Base-by-base conservation (phyloP, 2,113 vertebrate species). In the Montifringilla adamsi region DNA sequence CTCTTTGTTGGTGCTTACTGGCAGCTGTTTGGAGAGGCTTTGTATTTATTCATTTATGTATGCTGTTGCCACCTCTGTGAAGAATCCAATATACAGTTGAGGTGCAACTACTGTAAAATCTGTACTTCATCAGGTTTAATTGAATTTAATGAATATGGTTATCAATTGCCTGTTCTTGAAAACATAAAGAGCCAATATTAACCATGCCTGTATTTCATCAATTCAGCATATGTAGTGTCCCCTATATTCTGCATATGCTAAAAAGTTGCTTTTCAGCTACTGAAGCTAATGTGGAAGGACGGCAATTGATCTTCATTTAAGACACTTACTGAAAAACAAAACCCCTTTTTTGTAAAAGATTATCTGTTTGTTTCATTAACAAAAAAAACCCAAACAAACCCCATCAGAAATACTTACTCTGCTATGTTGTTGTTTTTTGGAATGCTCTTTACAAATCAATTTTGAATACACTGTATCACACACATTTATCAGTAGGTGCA, bases 351-450 rank as follows among this genome's bases (percentile, higher is more conserved):
- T 30, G 5, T 60, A 28, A 66, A 59, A 46, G 10, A 6, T 56
- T 7, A 56, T 53, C 8, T 56, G 2, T 73, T 85, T 21, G 5
- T 63, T 84, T 63, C 10, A 33, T 67, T 77, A 66, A 69, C 9
- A 2, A 37, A 55, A 27, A 28, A 6, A 2, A 1, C 1, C n/a
- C 16, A 11, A 58, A 68, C 20, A 62, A 83, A 24, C 2, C 4
- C 12, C 13, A 28, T 15, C 17, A 28, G n/a, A 44, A 78, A 8
- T 37, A 21, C 4, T 70, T 82, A 3, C 5, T 18, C 19, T 77
- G 9, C 31, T 66, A 1, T 39, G 11, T 28, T 83, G 2, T 14
- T 46, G 6, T 3, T 64, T 73, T 84, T 84, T 87, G 8, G 27
- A 62, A 2, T 90, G 16, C 10, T 59, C 10, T 53, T 30, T 83